phyloP scores from a whole-genome alignment of 2,113 vertebrate genomes.

The Silurus asotus region DNA sequence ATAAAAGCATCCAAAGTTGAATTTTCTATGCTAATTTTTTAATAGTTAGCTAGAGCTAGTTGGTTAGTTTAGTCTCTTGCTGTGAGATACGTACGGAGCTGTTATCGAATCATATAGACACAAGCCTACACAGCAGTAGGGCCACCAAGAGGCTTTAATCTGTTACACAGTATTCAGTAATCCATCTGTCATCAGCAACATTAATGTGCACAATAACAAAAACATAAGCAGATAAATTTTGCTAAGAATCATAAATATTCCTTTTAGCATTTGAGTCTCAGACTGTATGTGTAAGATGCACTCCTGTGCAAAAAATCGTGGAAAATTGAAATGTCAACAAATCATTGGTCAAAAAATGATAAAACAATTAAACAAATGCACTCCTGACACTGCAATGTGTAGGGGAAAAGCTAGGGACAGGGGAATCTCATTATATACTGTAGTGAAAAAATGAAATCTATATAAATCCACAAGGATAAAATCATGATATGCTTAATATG shows the following conservation, averaged over 20 bases:
- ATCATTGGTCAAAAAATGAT: no score
- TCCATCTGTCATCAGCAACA: background rate
- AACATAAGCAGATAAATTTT: background rate
- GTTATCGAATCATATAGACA: background rate
- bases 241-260: background rate
- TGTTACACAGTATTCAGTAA: background rate
- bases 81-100: background rate
- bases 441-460: no score
- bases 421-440: no score
- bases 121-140: background rate
- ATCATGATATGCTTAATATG: no score
- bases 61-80: background rate
- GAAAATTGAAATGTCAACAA: no score
- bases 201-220: background rate
- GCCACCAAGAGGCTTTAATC: background rate
- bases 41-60: background rate
- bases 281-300: background rate
- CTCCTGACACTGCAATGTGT: no score
- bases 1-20: background rate
- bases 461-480: no score
- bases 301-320: no score
- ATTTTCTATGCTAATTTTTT: background rate
- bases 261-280: background rate
- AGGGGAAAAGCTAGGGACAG: no score
- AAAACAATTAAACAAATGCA: no score